Conservation (phyloP, 2,888 invertebrate genomes). For the Empis livida region DNA sequence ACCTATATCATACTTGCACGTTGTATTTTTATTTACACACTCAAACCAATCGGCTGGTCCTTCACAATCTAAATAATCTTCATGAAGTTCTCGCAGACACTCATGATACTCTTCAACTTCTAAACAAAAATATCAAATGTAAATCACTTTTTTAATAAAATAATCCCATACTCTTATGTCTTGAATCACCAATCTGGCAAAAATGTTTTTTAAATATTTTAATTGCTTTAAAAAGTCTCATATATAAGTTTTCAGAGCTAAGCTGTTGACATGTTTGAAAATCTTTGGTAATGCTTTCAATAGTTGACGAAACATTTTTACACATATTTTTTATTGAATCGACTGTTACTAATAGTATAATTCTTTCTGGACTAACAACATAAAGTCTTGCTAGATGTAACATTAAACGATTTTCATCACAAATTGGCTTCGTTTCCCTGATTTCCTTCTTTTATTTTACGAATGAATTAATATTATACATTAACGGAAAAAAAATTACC, state of each 20-base stretch:
- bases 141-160: too few species aligned
- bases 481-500: too few species aligned
- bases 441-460: too few species aligned
- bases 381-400: slow-evolving; percentile 39
- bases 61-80: slow-evolving; percentile 40
- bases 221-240: slow-evolving; percentile 36
- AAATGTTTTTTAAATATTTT: slow-evolving; percentile 33
- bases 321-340: slow-evolving; percentile 28
- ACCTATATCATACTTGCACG: slow-evolving; percentile 34
- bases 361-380: slow-evolving; percentile 41
- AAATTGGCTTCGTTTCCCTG: slow-evolving; percentile 9
- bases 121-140: slow-evolving; percentile 6
- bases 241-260: slow-evolving; percentile 36
- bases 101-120: slow-evolving; percentile 27
- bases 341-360: slow-evolving; percentile 36
- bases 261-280: slow-evolving; percentile 32
- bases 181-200: slow-evolving; percentile 19
- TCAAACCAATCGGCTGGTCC: slow-evolving; percentile 44
- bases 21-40: slow-evolving; percentile 28
- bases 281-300: slow-evolving; percentile 31
- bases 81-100: slow-evolving; percentile 36
- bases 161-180: too few species aligned
- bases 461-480: too few species aligned
- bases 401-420: slow-evolving; percentile 37
- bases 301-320: slow-evolving; percentile 19